These are phyloP conservation scores for Myotis vivesi DNA, from an alignment of 2,797 vertebrate species.

Conservation along the genomic window DNA sequence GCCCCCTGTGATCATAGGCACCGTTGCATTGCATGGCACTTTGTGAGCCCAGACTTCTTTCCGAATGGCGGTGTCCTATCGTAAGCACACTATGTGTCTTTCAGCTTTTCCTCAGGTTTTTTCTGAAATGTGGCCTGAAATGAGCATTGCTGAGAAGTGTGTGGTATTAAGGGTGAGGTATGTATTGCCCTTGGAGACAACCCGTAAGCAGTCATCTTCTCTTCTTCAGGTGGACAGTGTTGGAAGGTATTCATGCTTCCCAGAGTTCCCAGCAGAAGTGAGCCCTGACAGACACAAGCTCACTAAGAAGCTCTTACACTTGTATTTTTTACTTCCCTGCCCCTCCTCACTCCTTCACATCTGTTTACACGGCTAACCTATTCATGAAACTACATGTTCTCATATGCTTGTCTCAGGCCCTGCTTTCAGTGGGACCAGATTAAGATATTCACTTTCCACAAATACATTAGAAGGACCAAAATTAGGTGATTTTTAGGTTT, in stretches of 20 bases:
- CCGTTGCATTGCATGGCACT: neutral
- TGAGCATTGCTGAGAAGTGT: neutral
- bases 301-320: neutral
- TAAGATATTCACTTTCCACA: neutral
- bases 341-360: neutral
- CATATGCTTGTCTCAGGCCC: neutral
- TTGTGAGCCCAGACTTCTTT: neutral
- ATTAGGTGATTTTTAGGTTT: neutral
- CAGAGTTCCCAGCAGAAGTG: neutral
- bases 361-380: neutral
- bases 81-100: neutral
- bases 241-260: neutral
- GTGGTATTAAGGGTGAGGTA: neutral
- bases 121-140: neutral
- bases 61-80: neutral
- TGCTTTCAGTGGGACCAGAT: neutral
- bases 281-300: neutral
- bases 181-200: neutral
- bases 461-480: neutral
- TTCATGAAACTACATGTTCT: neutral
- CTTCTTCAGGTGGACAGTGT: neutral
- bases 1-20: too few relatives aligned
- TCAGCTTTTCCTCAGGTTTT: neutral
- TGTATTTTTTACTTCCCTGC: neutral
- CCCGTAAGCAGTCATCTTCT: neutral